Percentiles rank a stretch among this genome's conserved stretches.
Evolutionary conservation across 2,797 vertebrate genomes (phyloP).

Genomic region (Periparus ater): DNA sequence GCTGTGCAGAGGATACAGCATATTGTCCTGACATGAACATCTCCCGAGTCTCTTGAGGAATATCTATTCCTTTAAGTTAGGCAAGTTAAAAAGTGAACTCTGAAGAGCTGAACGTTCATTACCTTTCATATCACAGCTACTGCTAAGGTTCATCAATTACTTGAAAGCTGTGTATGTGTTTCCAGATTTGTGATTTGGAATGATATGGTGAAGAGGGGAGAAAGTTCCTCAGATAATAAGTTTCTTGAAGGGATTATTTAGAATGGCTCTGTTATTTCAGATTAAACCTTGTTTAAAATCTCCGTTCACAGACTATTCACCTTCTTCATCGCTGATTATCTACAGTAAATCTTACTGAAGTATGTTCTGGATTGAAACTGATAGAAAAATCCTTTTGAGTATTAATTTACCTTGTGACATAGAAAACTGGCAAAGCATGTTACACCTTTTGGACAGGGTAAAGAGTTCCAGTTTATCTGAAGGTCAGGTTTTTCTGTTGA

Average conservation of each 20-base stretch:
- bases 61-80: neutral
- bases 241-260: neutral
- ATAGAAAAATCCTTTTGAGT: neutral
- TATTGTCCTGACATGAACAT: neutral
- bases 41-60: neutral
- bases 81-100: neutral
- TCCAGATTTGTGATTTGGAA: neutral
- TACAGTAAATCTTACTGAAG: neutral
- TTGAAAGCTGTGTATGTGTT: neutral
- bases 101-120: neutral
- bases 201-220: neutral
- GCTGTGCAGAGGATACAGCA: fast-evolving
- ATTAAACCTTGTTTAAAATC: neutral
- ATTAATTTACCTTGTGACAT: neutral
- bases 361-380: neutral
- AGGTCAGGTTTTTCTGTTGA: neutral
- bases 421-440: neutral
- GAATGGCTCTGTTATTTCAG: neutral
- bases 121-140: neutral
- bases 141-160: neutral
- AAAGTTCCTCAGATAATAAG: neutral
- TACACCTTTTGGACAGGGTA: neutral
- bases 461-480: neutral
- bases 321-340: neutral
- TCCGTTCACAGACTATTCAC: neutral